Evolutionary conservation across 2,113 vertebrate genomes (phyloP), one percentile per base, ranked within the genome.

Genomic region (Hippoglossus stenolepis): DNA sequence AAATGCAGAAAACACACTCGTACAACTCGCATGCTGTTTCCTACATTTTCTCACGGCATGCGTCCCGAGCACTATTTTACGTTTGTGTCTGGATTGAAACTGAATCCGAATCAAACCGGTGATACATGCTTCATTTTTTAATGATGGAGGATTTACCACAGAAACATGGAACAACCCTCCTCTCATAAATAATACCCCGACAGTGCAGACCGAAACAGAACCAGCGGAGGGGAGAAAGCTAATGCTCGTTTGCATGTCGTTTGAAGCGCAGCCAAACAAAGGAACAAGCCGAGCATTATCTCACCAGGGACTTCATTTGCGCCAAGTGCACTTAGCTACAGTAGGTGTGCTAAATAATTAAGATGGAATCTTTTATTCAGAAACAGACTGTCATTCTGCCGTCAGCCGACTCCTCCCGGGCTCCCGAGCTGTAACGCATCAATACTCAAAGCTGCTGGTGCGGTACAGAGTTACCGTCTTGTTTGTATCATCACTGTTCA

Each of bases 291-390:
- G 61, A 68, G 75, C 68, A 63, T 86, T 75, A 79, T 78, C 60
- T 61, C 73, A 43, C 67, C 9, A 70, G 80, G 80, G 77, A 67
- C 68, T 84, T 85, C 2, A 73, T 81, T 83, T 79, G 65, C 13
- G 6, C 73, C 71, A 65, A 62, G 58, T 38, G 75, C 77, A 51
- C 79, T 68, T 65, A 69, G 73, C 81, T 85, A 80, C 74, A 83
- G 80, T 83, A 79, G 75, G 71, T 69, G 43, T 40, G 71, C 77
- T 90, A 61, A 90, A 93, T 90, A 84, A 90, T 90, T 85, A 59
- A 90, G 45, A 62, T 51, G 28, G 14, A 49, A 88, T 91, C 23
- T 85, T 90, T 92, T 86, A 90, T 91, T 90, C 84, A 90, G 79
- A 49, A 77, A 81, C 66, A 84, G 81, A 87, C 75, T 79, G 71